Conservation (phyloP, 2,888 invertebrate genomes). For the Dione vanillae region DNA sequence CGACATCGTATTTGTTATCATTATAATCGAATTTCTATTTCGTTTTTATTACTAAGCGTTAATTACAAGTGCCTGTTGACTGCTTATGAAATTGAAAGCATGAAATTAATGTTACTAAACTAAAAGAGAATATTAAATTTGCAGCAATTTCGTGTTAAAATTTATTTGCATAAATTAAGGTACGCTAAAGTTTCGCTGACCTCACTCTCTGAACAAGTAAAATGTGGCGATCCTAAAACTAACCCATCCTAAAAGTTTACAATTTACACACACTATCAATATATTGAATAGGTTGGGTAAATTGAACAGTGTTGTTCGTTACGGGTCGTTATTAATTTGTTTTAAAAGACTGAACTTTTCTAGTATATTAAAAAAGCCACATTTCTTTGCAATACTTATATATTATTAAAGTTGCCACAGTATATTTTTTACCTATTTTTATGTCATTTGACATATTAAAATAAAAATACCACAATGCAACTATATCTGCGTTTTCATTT, state of each 20-base stretch:
- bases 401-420: background rate
- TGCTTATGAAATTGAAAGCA: background rate
- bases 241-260: slow-evolving; percentile 31
- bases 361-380: background rate
- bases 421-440: too few relatives aligned
- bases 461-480: too few relatives aligned
- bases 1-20: slow-evolving; percentile 13
- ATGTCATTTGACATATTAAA: too few relatives aligned
- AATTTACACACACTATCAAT: slow-evolving; percentile 25
- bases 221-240: slow-evolving; percentile 25
- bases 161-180: slow-evolving; percentile 8
- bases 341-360: background rate
- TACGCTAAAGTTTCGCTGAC: slow-evolving; percentile 12
- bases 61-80: background rate
- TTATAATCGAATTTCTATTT: slow-evolving; percentile 15
- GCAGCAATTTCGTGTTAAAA: background rate
- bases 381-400: too few relatives aligned
- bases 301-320: background rate
- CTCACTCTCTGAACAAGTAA: slow-evolving; percentile 14
- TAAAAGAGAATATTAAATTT: slow-evolving; percentile 1
- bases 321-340: slow-evolving; percentile 16
- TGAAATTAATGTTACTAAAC: background rate
- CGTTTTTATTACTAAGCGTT: slow-evolving; percentile 6
- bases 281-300: slow-evolving; percentile 26
- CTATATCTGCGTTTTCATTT: too few relatives aligned